Evolutionary conservation across 2,797 vertebrate species (phyloP), one percentile per base, ranked within the genome.

Genomic region (Paratrypauchen microcephalus): DNA sequence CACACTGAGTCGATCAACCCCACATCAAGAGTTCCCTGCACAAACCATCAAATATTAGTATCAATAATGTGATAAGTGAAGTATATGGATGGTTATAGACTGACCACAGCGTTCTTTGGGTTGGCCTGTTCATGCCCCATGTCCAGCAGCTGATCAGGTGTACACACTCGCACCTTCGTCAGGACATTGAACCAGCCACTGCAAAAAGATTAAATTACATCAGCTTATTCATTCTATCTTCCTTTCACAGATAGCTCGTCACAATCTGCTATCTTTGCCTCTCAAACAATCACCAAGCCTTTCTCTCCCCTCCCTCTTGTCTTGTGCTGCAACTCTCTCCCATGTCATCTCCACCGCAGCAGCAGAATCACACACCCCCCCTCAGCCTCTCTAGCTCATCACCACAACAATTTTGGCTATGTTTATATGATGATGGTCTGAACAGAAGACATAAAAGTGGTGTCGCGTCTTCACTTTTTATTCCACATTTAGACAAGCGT

Each of bases 91-190:
- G 23, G 23, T 18, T 26, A 5, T 73, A 1, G 8, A 89, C 93
- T 91, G 65, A 95, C 94, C 93, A 95, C 94, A 50, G 94, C 94
- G 28, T 95, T 95, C 88, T 95, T 95, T 6, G 95, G 95, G 87
- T 95, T 95, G 72, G 94, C 95, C 86, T 95, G 94, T 68, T 95
- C 94, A 36, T 95, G 94, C 12, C 93, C 94, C 94, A 95, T 95
- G 78, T 95, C 94, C 81, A 94, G 77, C 73, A 95, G 90, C 86
- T 95, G 94, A 81, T 95, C 94, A 0, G 92, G 91, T 4, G 93
- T 94, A 70, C 94, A 95, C 30, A 90, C 93, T 61, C 93, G 91
- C 26, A 95, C 94, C 55, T 94, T 92, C 73, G 92, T 95, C 73
- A 95, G 91, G 39, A 95, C 91, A 4, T 92, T 95, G 69, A 95